Percentiles rank a stretch among this genome's conserved stretches.
phyloP scores from a whole-genome alignment of 1,140 invertebrate species.

The Papilio aristodemus region DNA sequence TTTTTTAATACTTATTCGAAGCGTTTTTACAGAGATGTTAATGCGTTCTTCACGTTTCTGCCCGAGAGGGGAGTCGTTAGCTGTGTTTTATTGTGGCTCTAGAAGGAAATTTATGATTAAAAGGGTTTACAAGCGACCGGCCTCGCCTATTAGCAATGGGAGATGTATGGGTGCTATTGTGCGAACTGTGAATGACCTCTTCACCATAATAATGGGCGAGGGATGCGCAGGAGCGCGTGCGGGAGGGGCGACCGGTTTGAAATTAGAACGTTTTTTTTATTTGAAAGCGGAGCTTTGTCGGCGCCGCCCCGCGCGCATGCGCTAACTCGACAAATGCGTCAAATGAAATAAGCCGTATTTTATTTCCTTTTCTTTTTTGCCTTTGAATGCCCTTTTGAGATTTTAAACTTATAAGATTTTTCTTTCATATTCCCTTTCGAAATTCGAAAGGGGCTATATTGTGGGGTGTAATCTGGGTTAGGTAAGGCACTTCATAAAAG shows the following conservation, averaged over 20 bases:
- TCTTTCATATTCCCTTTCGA: constrained; percentile 27
- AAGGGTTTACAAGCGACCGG: constrained; percentile 52
- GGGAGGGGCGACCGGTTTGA: constrained; percentile 77
- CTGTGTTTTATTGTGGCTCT: constrained; percentile 32
- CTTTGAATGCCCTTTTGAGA: constrained; percentile 60
- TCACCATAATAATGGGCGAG: constrained; percentile 76
- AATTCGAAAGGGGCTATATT: constrained; percentile 10
- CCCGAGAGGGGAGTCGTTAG: constrained; percentile 36
- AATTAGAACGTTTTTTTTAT: constrained; percentile 80
- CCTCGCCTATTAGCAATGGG: constrained; percentile 62
- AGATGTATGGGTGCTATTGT: constrained; percentile 67
- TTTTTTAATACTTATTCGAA: constrained; percentile 29
- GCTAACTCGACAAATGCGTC: constrained; percentile 78
- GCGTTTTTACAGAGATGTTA: constrained; percentile 42
- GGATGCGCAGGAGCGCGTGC: constrained; percentile 78
- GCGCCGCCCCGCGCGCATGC: constrained; percentile 73
- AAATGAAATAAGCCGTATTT: constrained; percentile 78
- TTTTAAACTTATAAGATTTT: constrained; percentile 40
- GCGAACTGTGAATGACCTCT: constrained; percentile 79
- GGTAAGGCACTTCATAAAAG: constrained; percentile 23
- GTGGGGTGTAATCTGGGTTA: constrained; percentile 34
- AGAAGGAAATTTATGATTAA: constrained; percentile 41
- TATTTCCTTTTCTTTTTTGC: constrained; percentile 67
- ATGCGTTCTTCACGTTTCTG: constrained; percentile 48
- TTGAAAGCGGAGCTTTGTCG: constrained; percentile 67